A percentile compares a stretch with the other conserved stretches of the same genome.
Conservation (phyloP, 2,888 invertebrate genomes). For the Nysson spinosus region DNA sequence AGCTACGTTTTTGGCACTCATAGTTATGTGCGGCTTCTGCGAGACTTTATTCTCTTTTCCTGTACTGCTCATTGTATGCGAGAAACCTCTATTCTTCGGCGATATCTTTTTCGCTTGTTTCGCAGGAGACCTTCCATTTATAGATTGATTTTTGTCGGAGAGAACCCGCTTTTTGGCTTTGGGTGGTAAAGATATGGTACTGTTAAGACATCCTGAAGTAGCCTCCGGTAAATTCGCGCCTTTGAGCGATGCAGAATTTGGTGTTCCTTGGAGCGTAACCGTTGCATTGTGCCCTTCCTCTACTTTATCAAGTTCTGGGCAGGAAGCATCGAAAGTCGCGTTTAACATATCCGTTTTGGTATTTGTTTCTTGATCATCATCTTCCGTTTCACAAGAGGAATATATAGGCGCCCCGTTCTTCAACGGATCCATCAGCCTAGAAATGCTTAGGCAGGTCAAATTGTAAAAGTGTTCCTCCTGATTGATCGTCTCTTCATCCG, state of each 20-base stretch:
- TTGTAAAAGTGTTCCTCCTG: conserved; percentile 68
- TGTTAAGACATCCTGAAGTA: conserved; percentile 55
- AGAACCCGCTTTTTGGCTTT: conserved; percentile 67
- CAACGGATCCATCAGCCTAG: conserved; percentile 63
- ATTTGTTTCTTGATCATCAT: conserved; percentile 1
- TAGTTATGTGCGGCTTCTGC: conserved; percentile 43
- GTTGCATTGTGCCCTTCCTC: conserved; percentile 41
- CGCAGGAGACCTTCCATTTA: conserved; percentile 51
- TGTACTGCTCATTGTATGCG: conserved; percentile 15
- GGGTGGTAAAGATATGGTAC: conserved; percentile 55
- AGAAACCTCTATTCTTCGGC: conserved; percentile 39
- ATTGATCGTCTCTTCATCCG: conserved; percentile 76
- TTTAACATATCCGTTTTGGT: conserved; percentile 32
- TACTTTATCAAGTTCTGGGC: neutral
- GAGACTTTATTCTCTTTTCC: conserved; percentile 70
- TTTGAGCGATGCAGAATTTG: too few relatives aligned
- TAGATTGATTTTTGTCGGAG: conserved; percentile 67
- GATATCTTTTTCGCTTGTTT: conserved; percentile 66
- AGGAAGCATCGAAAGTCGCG: conserved; percentile 34
- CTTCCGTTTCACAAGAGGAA: neutral
- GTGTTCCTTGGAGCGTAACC: conserved; percentile 45
- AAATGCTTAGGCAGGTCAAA: conserved; percentile 64
- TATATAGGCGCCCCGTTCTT: conserved; percentile 56
- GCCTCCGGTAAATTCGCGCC: conserved; percentile 13
- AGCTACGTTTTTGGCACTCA: conserved; percentile 73